phyloP scores from a whole-genome alignment of 1,140 invertebrate genomes.

The Littorina saxatilis region DNA sequence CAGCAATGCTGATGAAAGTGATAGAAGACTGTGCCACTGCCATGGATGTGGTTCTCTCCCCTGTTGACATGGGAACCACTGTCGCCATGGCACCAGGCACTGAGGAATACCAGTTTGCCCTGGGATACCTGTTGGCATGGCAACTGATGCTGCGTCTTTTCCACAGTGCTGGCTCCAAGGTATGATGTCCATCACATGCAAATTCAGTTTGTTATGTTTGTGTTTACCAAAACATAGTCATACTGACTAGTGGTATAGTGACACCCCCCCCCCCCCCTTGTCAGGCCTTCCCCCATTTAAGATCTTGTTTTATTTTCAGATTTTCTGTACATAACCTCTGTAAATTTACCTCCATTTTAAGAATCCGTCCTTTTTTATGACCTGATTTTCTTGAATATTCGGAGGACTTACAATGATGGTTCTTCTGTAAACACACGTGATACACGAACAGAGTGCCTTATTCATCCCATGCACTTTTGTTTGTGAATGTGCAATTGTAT shows the following conservation, averaged over 20 bases:
- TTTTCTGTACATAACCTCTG: too few relatives aligned
- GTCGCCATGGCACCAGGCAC: constrained; percentile 80
- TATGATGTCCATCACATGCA: too few relatives aligned
- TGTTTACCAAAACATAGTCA: neutral
- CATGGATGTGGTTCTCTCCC: constrained; percentile 41
- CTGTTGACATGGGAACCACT: constrained; percentile 30
- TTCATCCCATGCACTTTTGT: too few relatives aligned
- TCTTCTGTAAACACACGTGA: too few relatives aligned
- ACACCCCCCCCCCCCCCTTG: neutral
- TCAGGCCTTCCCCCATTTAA: neutral
- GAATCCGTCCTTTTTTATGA: too few relatives aligned
- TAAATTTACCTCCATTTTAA: too few relatives aligned
- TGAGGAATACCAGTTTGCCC: constrained; percentile 80
- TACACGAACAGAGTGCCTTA: too few relatives aligned
- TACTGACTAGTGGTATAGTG: neutral
- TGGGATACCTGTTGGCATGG: constrained; percentile 86
- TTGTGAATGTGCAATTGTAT: too few relatives aligned
- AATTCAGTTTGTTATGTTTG: neutral
- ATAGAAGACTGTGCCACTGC: constrained; percentile 38
- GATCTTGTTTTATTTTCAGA: too few relatives aligned
- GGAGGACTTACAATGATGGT: too few relatives aligned
- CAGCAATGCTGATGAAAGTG: constrained; percentile 38
- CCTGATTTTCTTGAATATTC: too few relatives aligned
- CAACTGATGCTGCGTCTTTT: constrained; percentile 84
- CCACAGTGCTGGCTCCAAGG: constrained; percentile 81